Percentiles rank a stretch among this genome's conserved stretches.
Evolutionary conservation across 2,888 invertebrate species (phyloP).

Genomic region (Penaeus monodon): DNA sequence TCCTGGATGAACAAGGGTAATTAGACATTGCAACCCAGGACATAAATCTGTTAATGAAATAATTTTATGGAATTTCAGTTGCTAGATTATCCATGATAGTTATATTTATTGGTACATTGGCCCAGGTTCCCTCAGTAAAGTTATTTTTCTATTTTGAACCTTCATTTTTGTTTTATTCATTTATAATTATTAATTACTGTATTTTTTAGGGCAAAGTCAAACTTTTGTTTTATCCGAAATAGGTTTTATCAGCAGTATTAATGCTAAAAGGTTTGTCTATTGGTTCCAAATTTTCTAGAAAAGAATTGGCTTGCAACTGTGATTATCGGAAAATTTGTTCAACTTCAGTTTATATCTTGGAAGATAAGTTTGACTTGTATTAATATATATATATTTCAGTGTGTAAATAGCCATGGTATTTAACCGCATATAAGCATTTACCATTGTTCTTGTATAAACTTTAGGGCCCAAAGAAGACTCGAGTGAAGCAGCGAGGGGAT

Average conservation of each 20-base stretch:
- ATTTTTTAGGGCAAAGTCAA: too few species aligned
- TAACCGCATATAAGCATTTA: conserved; percentile 62
- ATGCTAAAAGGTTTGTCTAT: conserved; percentile 19
- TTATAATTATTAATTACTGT: not conserved
- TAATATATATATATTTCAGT: conserved; percentile 50
- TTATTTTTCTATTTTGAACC: conserved; percentile 25
- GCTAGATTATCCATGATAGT: conserved; percentile 29
- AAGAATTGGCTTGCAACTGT: conserved; percentile 39
- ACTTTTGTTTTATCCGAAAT: not conserved
- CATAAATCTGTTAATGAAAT: too few species aligned
- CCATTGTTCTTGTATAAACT: conserved; percentile 63
- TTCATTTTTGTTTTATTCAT: not conserved
- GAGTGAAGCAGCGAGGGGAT: conserved; percentile 36
- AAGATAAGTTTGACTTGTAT: conserved; percentile 49
- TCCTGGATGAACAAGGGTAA: too few species aligned
- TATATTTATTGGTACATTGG: conserved; percentile 45
- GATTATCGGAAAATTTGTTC: conserved; percentile 44
- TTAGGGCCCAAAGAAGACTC: conserved; percentile 53
- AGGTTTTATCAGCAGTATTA: conserved; percentile 23
- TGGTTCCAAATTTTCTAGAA: conserved; percentile 3
- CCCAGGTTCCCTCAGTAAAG: conserved; percentile 15
- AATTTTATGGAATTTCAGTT: conserved; percentile 24
- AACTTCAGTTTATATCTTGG: conserved; percentile 28
- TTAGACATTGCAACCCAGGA: too few species aligned
- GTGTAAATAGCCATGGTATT: conserved; percentile 61